Base-by-base conservation (phyloP, 2,888 invertebrate species). In the Agrochola lota region DNA sequence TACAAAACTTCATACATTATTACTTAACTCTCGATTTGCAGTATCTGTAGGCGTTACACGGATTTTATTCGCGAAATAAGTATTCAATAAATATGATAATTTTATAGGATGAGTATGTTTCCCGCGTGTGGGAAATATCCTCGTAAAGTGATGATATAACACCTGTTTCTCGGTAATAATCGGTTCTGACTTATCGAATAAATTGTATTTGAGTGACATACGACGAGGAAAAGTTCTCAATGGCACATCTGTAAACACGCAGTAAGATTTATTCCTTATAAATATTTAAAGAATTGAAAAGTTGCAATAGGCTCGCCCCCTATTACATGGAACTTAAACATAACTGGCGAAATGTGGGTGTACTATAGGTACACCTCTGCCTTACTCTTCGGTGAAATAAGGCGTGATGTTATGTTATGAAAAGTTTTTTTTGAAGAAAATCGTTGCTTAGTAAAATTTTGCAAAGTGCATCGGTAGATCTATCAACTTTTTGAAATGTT, bases 11-110 rank as follows among this genome's bases (percentile, higher is more conserved):
- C 43, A 71, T 68, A 49, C 60, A 74, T 62, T 59, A 67, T 77
- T 70, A 57, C 55, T 60, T 49, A 0, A 8, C n/a, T 40, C 20
- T 23, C 4, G 30, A 8, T 62, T 59, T 17, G 20, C 30, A 23
- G 26, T 52, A 66, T 84, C 26, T 64, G 67, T 67, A 76, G 62
- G 76, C 74, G 40, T 77, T 64, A 35, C 59, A 77, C 70, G 68
- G 63, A 78, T 76, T 84, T 80, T 77, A 77, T 84, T 77, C 15
- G 55, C 46, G 35, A 49, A 64, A 66, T 83, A 87, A 81, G 80
- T 85, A 75, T 78, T 77, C 78, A 83, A 88, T 88, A 83, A 88
- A 87, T 74, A 87, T 88, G 87, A 30, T 77, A 88, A 87, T 87
- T 76, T 87, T 78, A 84, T 72, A 23, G 66, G 63, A 77, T 81